phyloP scores from a whole-genome alignment of 2,797 vertebrate genomes.

The Pteronotus mesoamericanus region DNA sequence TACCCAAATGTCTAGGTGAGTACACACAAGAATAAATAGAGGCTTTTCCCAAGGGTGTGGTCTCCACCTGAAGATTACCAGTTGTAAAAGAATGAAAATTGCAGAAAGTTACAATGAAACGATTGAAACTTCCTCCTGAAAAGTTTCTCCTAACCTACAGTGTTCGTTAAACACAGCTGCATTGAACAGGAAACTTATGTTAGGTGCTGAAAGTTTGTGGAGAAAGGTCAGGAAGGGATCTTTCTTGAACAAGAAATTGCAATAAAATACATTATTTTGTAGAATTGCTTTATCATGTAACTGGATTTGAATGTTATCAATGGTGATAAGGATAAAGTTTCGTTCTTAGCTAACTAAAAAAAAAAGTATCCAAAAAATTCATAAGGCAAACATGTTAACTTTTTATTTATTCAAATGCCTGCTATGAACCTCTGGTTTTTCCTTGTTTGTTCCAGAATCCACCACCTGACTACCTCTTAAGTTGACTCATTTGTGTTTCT shows the following conservation, averaged over 20 bases:
- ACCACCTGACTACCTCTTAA: not conserved
- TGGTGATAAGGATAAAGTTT: conserved; percentile 39
- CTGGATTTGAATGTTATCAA: not conserved
- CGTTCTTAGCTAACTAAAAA: not conserved
- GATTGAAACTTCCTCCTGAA: not conserved
- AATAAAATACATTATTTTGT: not conserved
- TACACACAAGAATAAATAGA: not conserved
- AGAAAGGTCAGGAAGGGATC: not conserved
- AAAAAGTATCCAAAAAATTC: not conserved
- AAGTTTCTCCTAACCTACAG: not conserved
- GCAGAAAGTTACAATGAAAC: not conserved
- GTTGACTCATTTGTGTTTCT: not conserved
- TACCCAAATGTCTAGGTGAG: not conserved
- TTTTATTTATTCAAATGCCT: not conserved
- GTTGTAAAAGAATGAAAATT: conserved; percentile 32
- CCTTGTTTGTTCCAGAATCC: not conserved
- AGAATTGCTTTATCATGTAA: not conserved
- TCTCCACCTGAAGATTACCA: conserved; percentile 77
- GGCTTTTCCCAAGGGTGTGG: not conserved
- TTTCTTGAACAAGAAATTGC: not conserved
- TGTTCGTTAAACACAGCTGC: not conserved
- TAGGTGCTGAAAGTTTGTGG: not conserved
- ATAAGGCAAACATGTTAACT: not conserved
- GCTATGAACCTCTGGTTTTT: not conserved
- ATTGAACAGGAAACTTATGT: not conserved